Conservation (phyloP, 2,113 vertebrate species). For the Myocastor coypus region DNA sequence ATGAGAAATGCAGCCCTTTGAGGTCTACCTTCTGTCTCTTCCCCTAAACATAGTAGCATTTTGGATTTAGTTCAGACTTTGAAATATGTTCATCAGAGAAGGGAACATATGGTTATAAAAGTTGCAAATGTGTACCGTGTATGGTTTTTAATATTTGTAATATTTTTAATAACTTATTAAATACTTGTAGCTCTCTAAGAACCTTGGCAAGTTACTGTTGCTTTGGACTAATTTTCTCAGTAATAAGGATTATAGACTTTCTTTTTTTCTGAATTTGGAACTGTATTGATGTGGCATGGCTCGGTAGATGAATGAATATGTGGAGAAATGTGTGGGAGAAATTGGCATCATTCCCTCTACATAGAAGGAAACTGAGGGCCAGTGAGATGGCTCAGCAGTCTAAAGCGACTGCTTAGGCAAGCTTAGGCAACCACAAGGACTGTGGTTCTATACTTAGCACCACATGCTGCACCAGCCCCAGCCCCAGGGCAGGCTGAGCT, state of each 20-base stretch:
- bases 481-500: no score
- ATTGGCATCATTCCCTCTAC: neutral
- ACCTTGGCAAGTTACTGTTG: neutral
- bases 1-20: neutral
- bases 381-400: no score
- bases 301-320: neutral
- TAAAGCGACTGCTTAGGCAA: no score
- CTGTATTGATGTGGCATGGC: neutral
- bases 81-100: slow-evolving; percentile 46
- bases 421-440: no score
- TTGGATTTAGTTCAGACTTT: neutral
- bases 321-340: neutral
- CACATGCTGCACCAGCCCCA: no score
- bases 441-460: no score
- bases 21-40: neutral
- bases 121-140: neutral
- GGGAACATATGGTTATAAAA: neutral
- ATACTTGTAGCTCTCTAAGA: slow-evolving; percentile 27
- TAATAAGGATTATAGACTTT: neutral
- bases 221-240: slow-evolving; percentile 16
- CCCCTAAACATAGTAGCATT: neutral
- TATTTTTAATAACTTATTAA: neutral
- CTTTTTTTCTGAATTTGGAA: neutral
- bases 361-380: neutral
- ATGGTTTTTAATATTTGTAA: neutral